These are phyloP conservation scores for Xenopus borealis DNA, from an alignment of 2,113 vertebrate genomes.

Conservation along the genomic window DNA sequence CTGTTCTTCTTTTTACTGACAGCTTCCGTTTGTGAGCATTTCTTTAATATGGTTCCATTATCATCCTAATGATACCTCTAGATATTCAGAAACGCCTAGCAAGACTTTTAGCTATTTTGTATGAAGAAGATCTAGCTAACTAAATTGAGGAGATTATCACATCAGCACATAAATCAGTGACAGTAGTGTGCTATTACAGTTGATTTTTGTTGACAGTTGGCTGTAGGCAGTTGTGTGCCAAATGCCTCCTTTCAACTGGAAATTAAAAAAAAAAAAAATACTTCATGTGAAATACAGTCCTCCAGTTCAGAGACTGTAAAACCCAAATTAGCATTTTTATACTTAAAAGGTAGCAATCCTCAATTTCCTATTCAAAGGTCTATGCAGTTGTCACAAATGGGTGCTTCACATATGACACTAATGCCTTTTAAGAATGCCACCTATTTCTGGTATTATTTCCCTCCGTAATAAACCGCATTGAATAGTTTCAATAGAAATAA, in stretches of 20 bases:
- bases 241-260: conserved; percentile 74
- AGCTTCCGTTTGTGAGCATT: conserved; percentile 67
- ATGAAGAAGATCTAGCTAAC: conserved; percentile 69
- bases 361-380: conserved; percentile 94
- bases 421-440: conserved; percentile 78
- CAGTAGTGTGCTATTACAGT: conserved; percentile 76
- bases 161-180: conserved; percentile 81
- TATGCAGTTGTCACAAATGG: conserved; percentile 87
- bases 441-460: conserved; percentile 68
- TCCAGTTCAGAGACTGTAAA: conserved; percentile 79
- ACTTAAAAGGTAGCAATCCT: conserved; percentile 89
- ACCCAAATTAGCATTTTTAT: conserved; percentile 94
- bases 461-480: conserved; percentile 69
- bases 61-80: conserved; percentile 74
- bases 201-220: conserved; percentile 86
- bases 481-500: conserved; percentile 58
- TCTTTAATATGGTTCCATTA: conserved; percentile 76
- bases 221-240: conserved; percentile 79
- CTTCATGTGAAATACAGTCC: conserved; percentile 78
- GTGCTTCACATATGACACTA: conserved; percentile 86
- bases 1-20: conserved; percentile 61
- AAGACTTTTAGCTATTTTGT: conserved; percentile 75
- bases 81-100: conserved; percentile 77
- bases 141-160: conserved; percentile 84
- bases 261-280: conserved; percentile 76